Base-by-base conservation (phyloP, 2,888 invertebrate genomes). In the Itoplectis maculator region DNA sequence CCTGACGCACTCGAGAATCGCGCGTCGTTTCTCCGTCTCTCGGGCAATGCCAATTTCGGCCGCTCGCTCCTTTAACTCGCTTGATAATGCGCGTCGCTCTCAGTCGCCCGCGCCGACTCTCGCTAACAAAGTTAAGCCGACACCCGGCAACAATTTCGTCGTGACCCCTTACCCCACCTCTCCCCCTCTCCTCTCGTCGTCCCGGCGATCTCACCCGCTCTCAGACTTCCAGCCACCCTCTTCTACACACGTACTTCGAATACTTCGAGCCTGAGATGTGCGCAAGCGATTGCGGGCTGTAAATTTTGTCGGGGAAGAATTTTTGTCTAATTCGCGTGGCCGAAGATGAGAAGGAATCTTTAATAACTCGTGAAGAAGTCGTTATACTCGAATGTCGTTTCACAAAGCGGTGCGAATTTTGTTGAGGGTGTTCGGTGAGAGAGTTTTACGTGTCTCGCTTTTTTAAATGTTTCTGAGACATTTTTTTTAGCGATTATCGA, bases 1-100 rank as follows among this genome's bases (percentile, higher is more conserved):
- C n/a, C n/a, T n/a, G n/a, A n/a, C 89, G 85, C 84, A 86, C 68
- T 47, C 61, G 42, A 56, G 37, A 79, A 18, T 42, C 75, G 45
- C 86, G 83, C 82, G 78, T 78, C 65, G 51, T 80, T 72, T 73
- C 70, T 63, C 68, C 78, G 79, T 65, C 72, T 51, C 81, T 54
- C 47, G 76, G 86, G 90, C 90, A 90, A 90, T 92, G 91, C 92
- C 92, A 92, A 92, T 92, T 92, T 90, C 87, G 61, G n/a, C 54
- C 59, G 87, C 87, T 84, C 83, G 51, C 72, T 42, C 66, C 68
- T 87, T 90, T 90, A 88, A 88, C 89, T 88, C 88, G 86, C 85
- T 89, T 87, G 89, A 91, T 91, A 91, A 91, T 91, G 85, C 89
- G 29, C n/a, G 49, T 42, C 59, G 23, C 35, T 37, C 29, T 23